These are phyloP conservation scores for Archilochus colubris DNA, from an alignment of 2,113 vertebrate species.

Conservation along the genomic window DNA sequence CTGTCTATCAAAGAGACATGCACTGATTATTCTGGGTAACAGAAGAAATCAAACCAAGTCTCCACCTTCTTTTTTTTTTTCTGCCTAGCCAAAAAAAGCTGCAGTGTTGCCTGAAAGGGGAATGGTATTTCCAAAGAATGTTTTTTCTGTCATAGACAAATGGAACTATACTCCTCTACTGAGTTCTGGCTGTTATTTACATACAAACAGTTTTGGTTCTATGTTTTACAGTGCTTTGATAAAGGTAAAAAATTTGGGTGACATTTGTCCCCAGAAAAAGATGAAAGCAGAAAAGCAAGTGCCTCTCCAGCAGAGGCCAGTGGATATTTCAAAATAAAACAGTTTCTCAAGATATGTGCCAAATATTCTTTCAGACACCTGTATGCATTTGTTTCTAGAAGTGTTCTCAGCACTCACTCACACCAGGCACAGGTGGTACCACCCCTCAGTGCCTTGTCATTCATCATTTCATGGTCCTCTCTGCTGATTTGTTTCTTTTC, in stretches of 20 bases:
- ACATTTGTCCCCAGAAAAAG: neutral
- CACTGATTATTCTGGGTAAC: neutral
- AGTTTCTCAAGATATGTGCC: neutral
- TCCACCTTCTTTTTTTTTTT: neutral
- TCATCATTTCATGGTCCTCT: neutral
- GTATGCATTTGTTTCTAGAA: neutral
- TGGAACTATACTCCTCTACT: neutral
- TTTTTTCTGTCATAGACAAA: neutral
- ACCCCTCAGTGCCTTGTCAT: neutral
- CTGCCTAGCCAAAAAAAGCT: neutral
- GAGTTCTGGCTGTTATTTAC: neutral
- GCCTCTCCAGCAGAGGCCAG: neutral
- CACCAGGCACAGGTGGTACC: neutral
- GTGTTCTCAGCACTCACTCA: rapidly evolving
- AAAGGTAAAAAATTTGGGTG: neutral
- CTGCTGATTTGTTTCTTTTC: neutral
- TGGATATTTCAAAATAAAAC: neutral
- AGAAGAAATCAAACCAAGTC: neutral
- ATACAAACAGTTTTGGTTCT: neutral
- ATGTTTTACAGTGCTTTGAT: neutral
- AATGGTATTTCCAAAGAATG: rapidly evolving
- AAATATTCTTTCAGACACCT: neutral
- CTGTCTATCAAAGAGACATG: neutral
- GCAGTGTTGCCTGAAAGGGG: neutral
- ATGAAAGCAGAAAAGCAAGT: neutral